Evolutionary conservation across 1,140 invertebrate genomes (phyloP).

Genomic region (Drosophila erecta): DNA sequence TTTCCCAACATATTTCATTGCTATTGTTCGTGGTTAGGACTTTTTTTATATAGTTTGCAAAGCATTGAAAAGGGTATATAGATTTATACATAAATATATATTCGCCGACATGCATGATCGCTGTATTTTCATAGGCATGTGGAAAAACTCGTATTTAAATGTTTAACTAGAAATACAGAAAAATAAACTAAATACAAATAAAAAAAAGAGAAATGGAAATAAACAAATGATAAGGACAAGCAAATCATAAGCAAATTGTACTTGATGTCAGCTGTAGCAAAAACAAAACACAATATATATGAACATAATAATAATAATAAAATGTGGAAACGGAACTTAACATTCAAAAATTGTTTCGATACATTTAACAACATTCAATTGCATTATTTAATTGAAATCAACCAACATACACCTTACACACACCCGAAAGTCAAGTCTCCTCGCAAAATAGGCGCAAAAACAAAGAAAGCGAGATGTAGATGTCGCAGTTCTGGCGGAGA

Average conservation of each 20-base stretch:
- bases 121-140: conserved; percentile 73
- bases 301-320: conserved; percentile 42
- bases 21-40: conserved; percentile 25
- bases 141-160: conserved; percentile 67
- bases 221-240: conserved; percentile 20
- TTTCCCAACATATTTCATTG: conserved; percentile 1
- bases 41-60: conserved; percentile 54
- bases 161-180: conserved; percentile 70
- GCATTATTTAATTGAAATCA: conserved; percentile 50
- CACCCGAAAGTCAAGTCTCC: neutral
- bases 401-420: conserved; percentile 5
- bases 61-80: conserved; percentile 69
- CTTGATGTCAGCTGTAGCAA: conserved; percentile 79
- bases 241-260: conserved; percentile 75
- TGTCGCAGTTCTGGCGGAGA: neutral
- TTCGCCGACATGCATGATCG: conserved; percentile 54
- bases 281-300: conserved; percentile 42
- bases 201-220: conserved; percentile 29
- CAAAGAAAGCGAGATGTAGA: neutral
- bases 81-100: conserved; percentile 60
- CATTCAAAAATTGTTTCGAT: conserved; percentile 45
- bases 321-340: conserved; percentile 45
- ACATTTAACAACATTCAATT: conserved; percentile 35
- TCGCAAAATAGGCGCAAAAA: conserved; percentile 1
- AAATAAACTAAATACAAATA: conserved; percentile 39